Evolutionary conservation across 2,113 vertebrate genomes (phyloP).

Genomic region (Mungos mungo): DNA sequence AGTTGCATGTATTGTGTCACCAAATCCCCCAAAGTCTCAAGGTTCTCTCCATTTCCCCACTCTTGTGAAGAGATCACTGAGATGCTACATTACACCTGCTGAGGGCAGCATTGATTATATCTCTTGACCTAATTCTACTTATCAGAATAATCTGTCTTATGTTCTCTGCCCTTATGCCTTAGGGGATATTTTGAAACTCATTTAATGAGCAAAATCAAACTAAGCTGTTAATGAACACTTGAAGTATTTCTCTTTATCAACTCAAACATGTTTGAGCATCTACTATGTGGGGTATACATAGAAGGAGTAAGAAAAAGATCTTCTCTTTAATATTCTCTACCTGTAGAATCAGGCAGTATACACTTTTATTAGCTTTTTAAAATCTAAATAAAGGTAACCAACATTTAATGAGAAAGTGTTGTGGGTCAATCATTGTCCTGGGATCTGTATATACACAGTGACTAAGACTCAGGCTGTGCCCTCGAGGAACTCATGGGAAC

Average conservation of each 20-base stretch:
- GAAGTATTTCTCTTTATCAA: not conserved
- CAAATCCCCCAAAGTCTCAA: not conserved
- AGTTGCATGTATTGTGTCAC: not conserved
- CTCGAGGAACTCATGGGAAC: not conserved
- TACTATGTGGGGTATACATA: fast-evolving
- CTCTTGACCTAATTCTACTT: not conserved
- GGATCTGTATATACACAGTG: not conserved
- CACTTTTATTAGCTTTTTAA: not conserved
- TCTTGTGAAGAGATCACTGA: not conserved
- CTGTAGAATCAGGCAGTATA: not conserved
- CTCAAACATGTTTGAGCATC: not conserved
- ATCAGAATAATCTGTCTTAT: not conserved
- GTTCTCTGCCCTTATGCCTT: not conserved
- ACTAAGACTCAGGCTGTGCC: not conserved
- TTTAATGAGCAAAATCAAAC: constrained; percentile 1
- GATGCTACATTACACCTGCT: not conserved
- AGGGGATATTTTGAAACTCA: not conserved
- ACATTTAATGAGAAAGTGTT: not conserved
- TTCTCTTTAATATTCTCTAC: not conserved
- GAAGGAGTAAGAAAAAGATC: not conserved
- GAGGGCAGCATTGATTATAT: not conserved
- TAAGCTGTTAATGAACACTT: not conserved
- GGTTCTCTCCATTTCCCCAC: not conserved
- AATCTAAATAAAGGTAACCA: not conserved
- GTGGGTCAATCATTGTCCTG: not conserved